Base-by-base conservation (phyloP, 1,140 invertebrate species). In the Onthophagus taurus region DNA sequence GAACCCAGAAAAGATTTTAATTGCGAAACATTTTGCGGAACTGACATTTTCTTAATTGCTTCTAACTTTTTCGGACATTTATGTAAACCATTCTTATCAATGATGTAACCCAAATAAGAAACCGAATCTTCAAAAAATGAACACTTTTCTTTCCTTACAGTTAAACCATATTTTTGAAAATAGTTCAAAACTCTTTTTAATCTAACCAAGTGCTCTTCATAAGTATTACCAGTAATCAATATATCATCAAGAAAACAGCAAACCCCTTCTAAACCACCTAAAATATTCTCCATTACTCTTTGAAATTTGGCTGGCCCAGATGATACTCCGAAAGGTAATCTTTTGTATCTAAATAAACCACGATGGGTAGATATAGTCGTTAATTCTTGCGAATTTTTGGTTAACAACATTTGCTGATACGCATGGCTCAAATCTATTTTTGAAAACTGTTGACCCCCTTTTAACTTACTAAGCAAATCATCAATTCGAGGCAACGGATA, bases 401-500 rank as follows among this genome's bases (percentile, higher is more conserved):
- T 52, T 8, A 72, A 35, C 5, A 42, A 42, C 7, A 73, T 49
- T 50, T 73, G 69, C 50, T 59, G 65, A 51, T 34, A 34, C 5
- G 31, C 14, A 34, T 34, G 16, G 19, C 16, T 34, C 19, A 18
- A 6, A 16, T 34, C 16, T 4, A 34, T 9, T 34, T 34, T 34
- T 8, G 13, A 18, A 3, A 34, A 34, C 19, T n/a, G n/a, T n/a
- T n/a, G n/a, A n/a, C n/a, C n/a, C n/a, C n/a, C n/a, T n/a, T n/a
- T n/a, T n/a, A n/a, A n/a, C 19, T 34, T 34, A 17, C 6, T 9
- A 34, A 34, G 19, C 6, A 34, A 34, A 16, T 17, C 8, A 8
- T 17, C 2, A 3, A 31, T 31, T 14, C 31, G 31, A 2, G 9
- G 31, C 7, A 31, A n/a, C n/a, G n/a, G n/a, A n/a, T n/a, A n/a